Conservation (phyloP, 1,140 invertebrate genomes). For the Agrilus planipennis region DNA sequence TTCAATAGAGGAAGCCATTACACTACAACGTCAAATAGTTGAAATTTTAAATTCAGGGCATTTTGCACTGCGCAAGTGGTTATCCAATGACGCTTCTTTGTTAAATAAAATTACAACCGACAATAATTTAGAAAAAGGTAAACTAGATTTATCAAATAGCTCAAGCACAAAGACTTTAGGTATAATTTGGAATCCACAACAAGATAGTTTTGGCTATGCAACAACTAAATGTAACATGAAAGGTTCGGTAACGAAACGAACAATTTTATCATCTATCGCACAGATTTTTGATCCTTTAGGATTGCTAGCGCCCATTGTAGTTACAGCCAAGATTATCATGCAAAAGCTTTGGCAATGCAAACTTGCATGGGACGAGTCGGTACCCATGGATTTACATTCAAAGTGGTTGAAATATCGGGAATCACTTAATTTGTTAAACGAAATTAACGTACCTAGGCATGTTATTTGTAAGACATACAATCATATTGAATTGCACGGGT, state of each 20-base stretch:
- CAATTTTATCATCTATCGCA: slow-evolving; percentile 24
- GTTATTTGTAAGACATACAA: neutral
- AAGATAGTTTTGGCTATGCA: slow-evolving; percentile 3
- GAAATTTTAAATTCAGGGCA: neutral
- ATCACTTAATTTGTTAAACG: slow-evolving; percentile 1
- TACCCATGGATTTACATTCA: slow-evolving; percentile 14
- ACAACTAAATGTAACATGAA: neutral
- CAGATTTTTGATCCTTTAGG: slow-evolving; percentile 31
- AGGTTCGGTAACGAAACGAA: slow-evolving; percentile 16
- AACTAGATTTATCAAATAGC: neutral
- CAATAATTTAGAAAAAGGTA: neutral
- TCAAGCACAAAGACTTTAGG: slow-evolving; percentile 6
- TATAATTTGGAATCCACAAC: slow-evolving; percentile 1
- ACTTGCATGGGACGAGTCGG: slow-evolving; percentile 28
- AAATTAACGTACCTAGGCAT: slow-evolving; percentile 1
- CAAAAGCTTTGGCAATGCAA: slow-evolving; percentile 29
- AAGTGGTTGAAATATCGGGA: slow-evolving; percentile 15
- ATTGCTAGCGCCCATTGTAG: slow-evolving; percentile 27
- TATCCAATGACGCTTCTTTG: neutral
- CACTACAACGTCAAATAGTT: neutral
- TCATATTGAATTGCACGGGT: slow-evolving; percentile 12
- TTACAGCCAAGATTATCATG: slow-evolving; percentile 32
- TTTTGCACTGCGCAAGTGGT: slow-evolving; percentile 7
- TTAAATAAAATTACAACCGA: neutral
- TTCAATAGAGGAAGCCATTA: slow-evolving; percentile 6